A percentile compares a stretch with the other conserved stretches of the same genome.
These are phyloP conservation scores for Carapus acus DNA, from an alignment of 2,797 vertebrate species.

Conservation along the genomic window DNA sequence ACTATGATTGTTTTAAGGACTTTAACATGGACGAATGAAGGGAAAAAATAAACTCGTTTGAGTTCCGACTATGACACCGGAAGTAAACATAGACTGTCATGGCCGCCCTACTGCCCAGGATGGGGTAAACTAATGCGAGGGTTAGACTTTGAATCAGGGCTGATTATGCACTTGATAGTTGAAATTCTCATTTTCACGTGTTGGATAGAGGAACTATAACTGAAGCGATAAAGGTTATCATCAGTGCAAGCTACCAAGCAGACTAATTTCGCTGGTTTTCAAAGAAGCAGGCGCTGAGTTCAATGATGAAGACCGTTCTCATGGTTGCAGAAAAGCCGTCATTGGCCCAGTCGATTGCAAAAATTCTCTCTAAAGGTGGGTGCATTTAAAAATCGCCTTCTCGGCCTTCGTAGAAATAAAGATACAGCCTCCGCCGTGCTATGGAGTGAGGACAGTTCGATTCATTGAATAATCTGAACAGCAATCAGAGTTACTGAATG, in stretches of 20 bases:
- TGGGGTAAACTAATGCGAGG: background rate
- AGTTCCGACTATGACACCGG: background rate
- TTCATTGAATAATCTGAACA: too few species aligned
- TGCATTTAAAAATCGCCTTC: background rate
- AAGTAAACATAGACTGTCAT: slow-evolving; percentile 6
- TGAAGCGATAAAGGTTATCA: background rate
- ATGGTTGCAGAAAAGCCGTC: slow-evolving; percentile 98
- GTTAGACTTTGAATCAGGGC: background rate
- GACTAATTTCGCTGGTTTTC: background rate
- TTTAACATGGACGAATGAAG: too few species aligned
- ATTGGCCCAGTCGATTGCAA: slow-evolving; percentile 91
- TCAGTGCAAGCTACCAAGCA: background rate
- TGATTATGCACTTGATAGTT: background rate
- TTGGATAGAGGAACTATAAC: background rate
- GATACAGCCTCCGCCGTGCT: background rate
- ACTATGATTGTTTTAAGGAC: too few species aligned
- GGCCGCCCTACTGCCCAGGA: background rate
- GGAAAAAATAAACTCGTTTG: background rate
- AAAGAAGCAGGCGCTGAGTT: background rate
- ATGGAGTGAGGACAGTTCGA: too few species aligned
- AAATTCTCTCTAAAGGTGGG: slow-evolving; percentile 93
- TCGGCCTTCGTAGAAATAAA: background rate
- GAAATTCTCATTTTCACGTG: background rate
- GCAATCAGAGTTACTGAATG: too few species aligned
- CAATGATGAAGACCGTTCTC: slow-evolving; percentile 83